Base-by-base conservation (phyloP, 1,140 invertebrate genomes). In the Drosophila athabasca region DNA sequence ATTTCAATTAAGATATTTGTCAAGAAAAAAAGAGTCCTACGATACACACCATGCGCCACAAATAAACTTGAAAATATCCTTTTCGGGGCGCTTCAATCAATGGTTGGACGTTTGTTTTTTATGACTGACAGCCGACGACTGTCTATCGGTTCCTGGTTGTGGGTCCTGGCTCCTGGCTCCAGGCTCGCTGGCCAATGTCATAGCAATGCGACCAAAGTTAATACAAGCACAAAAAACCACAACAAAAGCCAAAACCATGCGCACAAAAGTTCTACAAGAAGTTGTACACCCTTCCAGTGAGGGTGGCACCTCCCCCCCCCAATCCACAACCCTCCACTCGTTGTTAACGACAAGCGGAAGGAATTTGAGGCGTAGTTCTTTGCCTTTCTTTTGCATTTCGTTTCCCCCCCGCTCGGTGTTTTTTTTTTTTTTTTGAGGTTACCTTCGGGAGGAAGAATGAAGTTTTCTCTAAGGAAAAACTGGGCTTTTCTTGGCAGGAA, bases 181-280 rank as follows among this genome's bases (percentile, higher is more conserved):
- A n/a, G n/a, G n/a, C n/a, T n/a, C 68, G 22, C 54, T 69, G 26
- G 66, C 84, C 83, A 88, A 83, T 88, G 83, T 88, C 83, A 88
- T 88, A 88, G 83, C 83, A 88, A 88, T 88, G 65, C 83, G 83
- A 79, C 75, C 68, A 79, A 76, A 88, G 83, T 83, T 88, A 76
- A 79, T 79, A 88, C 79, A 70, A 78, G 35, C 35, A 39, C 79
- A 66, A 70, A 79, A 88, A 88, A 88, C 83, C 83, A 88, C 83
- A 88, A 88, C 83, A 88, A 88, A 88, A 76, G 35, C 61, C 71
- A 71, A 87, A 84, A 81, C 80, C 81, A 85, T 85, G 81, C 81
- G 81, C 81, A 85, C 55, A 48, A 73, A 84, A 66, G 76, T 81
- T 80, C 45, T 64, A 67, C 74, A 87, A 85, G 82, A 87, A 82